Percentiles rank a stretch among this genome's conserved stretches.
These are phyloP conservation scores for Vultur gryphus DNA, from an alignment of 2,797 vertebrate genomes.

Conservation along the genomic window DNA sequence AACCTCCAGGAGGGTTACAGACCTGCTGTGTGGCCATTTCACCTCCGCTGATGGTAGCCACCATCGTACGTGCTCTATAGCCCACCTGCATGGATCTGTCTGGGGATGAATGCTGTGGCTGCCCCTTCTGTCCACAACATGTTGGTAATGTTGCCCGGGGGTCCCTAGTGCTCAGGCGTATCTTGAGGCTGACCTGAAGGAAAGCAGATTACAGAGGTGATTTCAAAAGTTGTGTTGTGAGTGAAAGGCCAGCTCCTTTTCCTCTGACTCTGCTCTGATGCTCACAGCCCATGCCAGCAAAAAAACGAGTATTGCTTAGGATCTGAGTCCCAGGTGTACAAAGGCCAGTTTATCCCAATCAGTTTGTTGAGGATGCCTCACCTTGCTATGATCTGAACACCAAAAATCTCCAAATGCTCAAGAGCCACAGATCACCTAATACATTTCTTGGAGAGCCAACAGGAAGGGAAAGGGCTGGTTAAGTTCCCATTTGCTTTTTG, in stretches of 20 bases:
- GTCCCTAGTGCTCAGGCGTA: accelerated
- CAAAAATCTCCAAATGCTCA: background rate
- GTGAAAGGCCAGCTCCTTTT: background rate
- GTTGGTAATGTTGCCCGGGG: background rate
- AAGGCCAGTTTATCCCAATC: background rate
- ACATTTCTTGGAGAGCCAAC: background rate
- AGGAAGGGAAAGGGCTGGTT: background rate
- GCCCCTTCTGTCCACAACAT: background rate
- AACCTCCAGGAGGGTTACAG: background rate
- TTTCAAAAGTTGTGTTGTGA: background rate
- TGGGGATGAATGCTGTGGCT: background rate
- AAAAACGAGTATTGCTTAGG: background rate
- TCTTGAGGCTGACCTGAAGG: background rate
- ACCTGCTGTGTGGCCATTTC: accelerated
- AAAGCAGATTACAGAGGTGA: background rate
- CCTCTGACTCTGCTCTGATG: background rate
- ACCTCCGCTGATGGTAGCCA: background rate
- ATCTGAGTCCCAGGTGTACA: background rate
- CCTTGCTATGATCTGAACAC: background rate
- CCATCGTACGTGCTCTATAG: background rate
- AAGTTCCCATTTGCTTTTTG: background rate
- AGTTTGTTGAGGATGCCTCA: background rate
- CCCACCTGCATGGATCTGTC: background rate
- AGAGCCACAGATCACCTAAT: background rate
- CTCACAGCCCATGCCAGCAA: background rate